phyloP scores from a whole-genome alignment of 2,888 invertebrate species.

The Ophion obscuratus region DNA sequence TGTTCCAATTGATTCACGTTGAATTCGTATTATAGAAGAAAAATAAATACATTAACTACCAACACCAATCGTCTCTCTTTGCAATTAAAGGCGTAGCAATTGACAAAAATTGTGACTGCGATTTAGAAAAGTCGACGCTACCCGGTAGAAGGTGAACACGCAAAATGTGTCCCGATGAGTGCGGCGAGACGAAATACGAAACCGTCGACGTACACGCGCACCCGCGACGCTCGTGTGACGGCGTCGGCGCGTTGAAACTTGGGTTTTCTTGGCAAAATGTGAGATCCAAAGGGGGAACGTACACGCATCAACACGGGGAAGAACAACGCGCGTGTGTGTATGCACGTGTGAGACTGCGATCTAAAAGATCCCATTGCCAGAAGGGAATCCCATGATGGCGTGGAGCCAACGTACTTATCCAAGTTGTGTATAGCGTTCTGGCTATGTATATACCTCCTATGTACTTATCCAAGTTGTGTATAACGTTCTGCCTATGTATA shows the following conservation, averaged over 20 bases:
- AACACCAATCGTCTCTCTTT: neutral
- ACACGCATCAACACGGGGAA: too few species aligned
- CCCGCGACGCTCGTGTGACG: slow-evolving; percentile 12
- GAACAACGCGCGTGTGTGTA: neutral
- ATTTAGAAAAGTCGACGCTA: too few species aligned
- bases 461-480: slow-evolving; percentile 43
- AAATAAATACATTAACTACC: neutral
- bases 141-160: neutral
- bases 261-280: slow-evolving; percentile 60
- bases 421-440: slow-evolving; percentile 54
- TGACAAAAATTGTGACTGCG: neutral
- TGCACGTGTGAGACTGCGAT: slow-evolving; percentile 37
- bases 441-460: slow-evolving; percentile 38
- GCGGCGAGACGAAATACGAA: neutral
- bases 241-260: slow-evolving; percentile 47
- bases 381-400: slow-evolving; percentile 64
- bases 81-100: too few species aligned
- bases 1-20: too few species aligned
- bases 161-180: neutral
- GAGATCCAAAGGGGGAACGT: slow-evolving; percentile 24
- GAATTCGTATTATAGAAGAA: too few species aligned
- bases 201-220: slow-evolving; percentile 21
- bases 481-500: slow-evolving; percentile 12
- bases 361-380: slow-evolving; percentile 63
- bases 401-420: slow-evolving; percentile 67